Base-by-base conservation (phyloP, 2,797 vertebrate species). In the Poeciliopsis turneri region DNA sequence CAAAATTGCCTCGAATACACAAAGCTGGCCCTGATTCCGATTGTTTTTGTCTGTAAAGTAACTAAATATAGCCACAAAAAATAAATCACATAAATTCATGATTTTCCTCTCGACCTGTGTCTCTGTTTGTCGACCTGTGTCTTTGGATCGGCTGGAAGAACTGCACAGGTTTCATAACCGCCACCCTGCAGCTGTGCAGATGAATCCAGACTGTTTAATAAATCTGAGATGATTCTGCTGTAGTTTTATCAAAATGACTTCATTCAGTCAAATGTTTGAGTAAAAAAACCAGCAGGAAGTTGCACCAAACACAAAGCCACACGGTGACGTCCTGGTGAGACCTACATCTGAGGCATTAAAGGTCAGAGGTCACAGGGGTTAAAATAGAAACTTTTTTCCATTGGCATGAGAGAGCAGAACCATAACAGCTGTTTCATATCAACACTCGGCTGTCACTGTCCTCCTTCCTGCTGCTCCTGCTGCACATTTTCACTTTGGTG, bases 261-360 rank as follows among this genome's bases (percentile, higher is more conserved):
- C 12, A 53, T 59, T 30, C 10, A 33, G 20, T 46, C 69, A 45
- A 45, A 36, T 87, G 47, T 49, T 18, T 49, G 47, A 49, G 16
- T 20, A 18, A 2, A 79, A 84, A 86, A 80, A 86, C 87, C 81
- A 85, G 82, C 68, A 51, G 80, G 61, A 13, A 43, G 70, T 75
- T 74, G 47, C 76, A 73, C 23, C 77, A 13, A 33, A 82, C 41
- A 82, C 41, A 75, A 30, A 1, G 55, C 10, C 5, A 1, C 74
- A 74, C 4, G 59, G 82, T 90, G 80, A 82, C 81, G 82, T 73
- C 49, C 15, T 0, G 10, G 0, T 2, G 28, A 69, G 82, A 82
- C 84, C 82, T 51, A 76, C 55, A 83, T 83, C 18, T n/a, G 8
- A 33, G 13, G 0, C 20, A 39, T 72, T 61, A 25, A 83, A 75